Base-by-base conservation (phyloP, 2,888 invertebrate species). In the Bugulina stolonifera region DNA sequence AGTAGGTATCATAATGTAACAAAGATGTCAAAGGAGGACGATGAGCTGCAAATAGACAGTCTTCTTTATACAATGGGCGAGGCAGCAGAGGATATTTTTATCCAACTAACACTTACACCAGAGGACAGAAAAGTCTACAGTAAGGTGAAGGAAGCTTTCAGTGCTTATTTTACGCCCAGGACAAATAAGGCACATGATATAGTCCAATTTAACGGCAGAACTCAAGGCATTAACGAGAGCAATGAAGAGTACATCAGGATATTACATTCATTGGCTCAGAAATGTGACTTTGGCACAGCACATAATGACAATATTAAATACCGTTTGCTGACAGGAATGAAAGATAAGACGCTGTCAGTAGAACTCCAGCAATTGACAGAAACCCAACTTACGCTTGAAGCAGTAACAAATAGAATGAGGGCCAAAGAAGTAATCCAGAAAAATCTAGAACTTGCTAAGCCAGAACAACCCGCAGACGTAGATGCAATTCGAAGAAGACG, bases 1-100 rank as follows among this genome's bases (percentile, higher is more conserved):
- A 22, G 27, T 5, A 22, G 57, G 10, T 57, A 25, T 27, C 57
- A 57, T 23, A 57, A 27, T 22, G 27, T 57, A 23, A 25, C 57
- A 57, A 57, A 57, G 23, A 57, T 27, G 27, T 22, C n/a, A 22
- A 57, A 57, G n/a, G 57, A 57, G n/a, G n/a, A 5, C 23, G 57
- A 57, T 10, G 57, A 57, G 14, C n/a, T 57, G 5, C 57, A 57
- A 27, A 27, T 22, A 57, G 57, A 57, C 27, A 25, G 23, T 22
- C 57, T 57, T 5, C 23, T 57, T 5, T 57, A 57, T 57, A 57
- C 57, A 10, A 57, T 57, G 57, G 57, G 57, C 10, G 57, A 57
- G 5, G 27, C 57, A 57, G 57, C 57, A 5, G 57, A 57, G 23
- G n/a, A 57, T 10, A 57, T 57, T 57, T 22, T 57, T 25, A 57